These are phyloP conservation scores for Gymnothorax reevesii DNA, from an alignment of 2,797 vertebrate species.

Conservation along the genomic window DNA sequence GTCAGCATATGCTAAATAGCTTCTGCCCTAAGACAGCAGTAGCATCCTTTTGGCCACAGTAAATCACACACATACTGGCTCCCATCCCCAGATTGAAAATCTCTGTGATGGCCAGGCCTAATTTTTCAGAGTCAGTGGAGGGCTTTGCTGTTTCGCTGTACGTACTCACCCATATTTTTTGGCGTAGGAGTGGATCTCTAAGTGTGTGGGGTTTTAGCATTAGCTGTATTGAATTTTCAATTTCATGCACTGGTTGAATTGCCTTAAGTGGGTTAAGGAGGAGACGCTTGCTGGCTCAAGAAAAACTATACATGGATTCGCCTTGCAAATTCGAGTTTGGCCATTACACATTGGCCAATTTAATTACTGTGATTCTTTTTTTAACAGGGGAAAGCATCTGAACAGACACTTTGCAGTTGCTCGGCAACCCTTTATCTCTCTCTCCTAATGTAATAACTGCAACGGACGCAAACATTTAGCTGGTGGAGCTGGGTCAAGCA, in stretches of 20 bases:
- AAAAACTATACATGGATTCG: conserved; percentile 52
- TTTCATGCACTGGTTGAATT: not conserved
- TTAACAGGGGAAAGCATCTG: conserved; percentile 50
- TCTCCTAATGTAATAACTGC: conserved; percentile 14
- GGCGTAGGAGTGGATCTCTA: not conserved
- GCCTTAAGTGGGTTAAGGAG: conserved; percentile 16
- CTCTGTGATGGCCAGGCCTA: not conserved
- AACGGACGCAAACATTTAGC: not conserved
- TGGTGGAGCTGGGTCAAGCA: not conserved
- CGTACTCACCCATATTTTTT: not conserved
- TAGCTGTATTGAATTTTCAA: not conserved
- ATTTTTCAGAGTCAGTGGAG: not conserved
- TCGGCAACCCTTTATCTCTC: conserved; percentile 64
- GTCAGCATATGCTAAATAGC: too few species aligned
- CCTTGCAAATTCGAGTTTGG: conserved; percentile 37
- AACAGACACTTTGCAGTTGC: conserved; percentile 66
- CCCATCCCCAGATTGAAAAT: too few species aligned
- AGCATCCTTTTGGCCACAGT: too few species aligned
- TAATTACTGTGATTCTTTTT: conserved; percentile 45
- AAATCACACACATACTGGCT: too few species aligned
- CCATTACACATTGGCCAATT: conserved; percentile 40
- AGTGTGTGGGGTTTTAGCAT: not conserved
- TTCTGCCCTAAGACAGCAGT: not conserved
- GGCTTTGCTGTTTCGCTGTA: too few species aligned
- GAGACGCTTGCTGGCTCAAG: conserved; percentile 39